These are phyloP conservation scores for Epinephelus cyanopodus DNA, from an alignment of 2,113 vertebrate genomes.

Conservation along the genomic window DNA sequence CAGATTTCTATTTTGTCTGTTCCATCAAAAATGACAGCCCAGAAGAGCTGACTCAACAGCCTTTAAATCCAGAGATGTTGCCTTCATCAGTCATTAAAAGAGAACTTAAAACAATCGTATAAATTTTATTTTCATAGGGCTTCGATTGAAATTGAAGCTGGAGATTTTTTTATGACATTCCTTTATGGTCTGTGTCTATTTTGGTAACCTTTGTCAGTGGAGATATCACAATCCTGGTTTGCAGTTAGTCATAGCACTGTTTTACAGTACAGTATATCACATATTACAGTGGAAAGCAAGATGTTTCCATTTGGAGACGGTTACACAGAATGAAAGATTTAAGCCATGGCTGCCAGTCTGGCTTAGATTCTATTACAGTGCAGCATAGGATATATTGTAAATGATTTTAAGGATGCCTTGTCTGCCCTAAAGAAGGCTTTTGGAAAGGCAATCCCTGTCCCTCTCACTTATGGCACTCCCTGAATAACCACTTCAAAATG, in stretches of 20 bases:
- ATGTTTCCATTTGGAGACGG: constrained; percentile 63
- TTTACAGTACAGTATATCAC: constrained; percentile 41
- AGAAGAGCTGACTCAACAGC: constrained; percentile 17
- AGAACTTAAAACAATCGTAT: constrained; percentile 28
- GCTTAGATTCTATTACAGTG: constrained; percentile 55
- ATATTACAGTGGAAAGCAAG: constrained; percentile 56
- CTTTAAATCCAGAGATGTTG: constrained; percentile 15
- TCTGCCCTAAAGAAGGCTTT: constrained; percentile 60
- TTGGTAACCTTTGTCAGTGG: constrained; percentile 40
- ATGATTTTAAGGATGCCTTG: constrained; percentile 73
- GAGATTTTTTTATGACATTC: constrained; percentile 45
- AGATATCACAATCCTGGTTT: constrained; percentile 39
- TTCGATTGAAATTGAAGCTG: constrained; percentile 40
- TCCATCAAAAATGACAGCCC: neutral
- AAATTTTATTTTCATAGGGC: constrained; percentile 16
- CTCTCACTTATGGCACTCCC: constrained; percentile 64
- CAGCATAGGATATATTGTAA: constrained; percentile 68
- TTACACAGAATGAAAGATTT: constrained; percentile 55
- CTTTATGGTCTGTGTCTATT: constrained; percentile 37
- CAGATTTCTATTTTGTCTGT: neutral
- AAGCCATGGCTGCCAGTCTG: constrained; percentile 60
- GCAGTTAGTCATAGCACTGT: constrained; percentile 41
- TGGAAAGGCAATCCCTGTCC: constrained; percentile 76
- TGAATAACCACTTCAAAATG: constrained; percentile 75
- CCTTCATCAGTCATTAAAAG: constrained; percentile 40